phyloP scores from a whole-genome alignment of 1,140 invertebrate species.

The Pectinophora gossypiella region DNA sequence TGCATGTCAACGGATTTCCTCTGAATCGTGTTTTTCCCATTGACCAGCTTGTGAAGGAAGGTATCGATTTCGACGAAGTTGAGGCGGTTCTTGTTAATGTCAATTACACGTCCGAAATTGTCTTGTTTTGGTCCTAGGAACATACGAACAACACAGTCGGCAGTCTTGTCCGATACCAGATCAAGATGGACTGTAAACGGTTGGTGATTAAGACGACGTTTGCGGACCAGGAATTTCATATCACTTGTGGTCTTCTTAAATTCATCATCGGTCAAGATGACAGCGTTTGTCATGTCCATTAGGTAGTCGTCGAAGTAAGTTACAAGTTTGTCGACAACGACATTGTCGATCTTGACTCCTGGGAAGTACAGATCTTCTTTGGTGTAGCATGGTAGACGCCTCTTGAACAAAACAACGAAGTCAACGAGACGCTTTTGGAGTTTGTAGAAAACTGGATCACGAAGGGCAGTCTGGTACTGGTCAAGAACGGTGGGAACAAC shows the following conservation, averaged over 20 bases:
- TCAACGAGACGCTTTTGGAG: slow-evolving; percentile 78
- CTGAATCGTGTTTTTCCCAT: slow-evolving; percentile 76
- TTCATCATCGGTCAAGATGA: slow-evolving; percentile 56
- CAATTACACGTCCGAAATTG: slow-evolving; percentile 63
- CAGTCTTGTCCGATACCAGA: slow-evolving; percentile 75
- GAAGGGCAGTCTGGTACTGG: slow-evolving; percentile 77
- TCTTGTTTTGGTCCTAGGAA: slow-evolving; percentile 84
- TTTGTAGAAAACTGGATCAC: slow-evolving; percentile 82
- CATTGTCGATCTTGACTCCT: slow-evolving; percentile 76
- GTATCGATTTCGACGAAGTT: slow-evolving; percentile 77
- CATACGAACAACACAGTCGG: slow-evolving; percentile 76
- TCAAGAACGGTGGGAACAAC: slow-evolving; percentile 74
- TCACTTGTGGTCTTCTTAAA: slow-evolving; percentile 51
- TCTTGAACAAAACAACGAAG: slow-evolving; percentile 76
- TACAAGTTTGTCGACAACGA: slow-evolving; percentile 72
- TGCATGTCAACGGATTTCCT: slow-evolving; percentile 74
- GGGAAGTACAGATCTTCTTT: slow-evolving; percentile 78
- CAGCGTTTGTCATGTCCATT: slow-evolving; percentile 74
- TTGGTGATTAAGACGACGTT: slow-evolving; percentile 78
- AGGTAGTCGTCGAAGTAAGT: slow-evolving; percentile 78
- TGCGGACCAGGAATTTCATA: slow-evolving; percentile 74
- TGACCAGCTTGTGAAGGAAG: slow-evolving; percentile 73
- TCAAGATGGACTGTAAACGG: slow-evolving; percentile 79
- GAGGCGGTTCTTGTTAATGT: slow-evolving; percentile 68
- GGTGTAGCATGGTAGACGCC: slow-evolving; percentile 78